Evolutionary conservation across 2,797 vertebrate genomes (phyloP).

Genomic region (Rhabdomys pumilio): DNA sequence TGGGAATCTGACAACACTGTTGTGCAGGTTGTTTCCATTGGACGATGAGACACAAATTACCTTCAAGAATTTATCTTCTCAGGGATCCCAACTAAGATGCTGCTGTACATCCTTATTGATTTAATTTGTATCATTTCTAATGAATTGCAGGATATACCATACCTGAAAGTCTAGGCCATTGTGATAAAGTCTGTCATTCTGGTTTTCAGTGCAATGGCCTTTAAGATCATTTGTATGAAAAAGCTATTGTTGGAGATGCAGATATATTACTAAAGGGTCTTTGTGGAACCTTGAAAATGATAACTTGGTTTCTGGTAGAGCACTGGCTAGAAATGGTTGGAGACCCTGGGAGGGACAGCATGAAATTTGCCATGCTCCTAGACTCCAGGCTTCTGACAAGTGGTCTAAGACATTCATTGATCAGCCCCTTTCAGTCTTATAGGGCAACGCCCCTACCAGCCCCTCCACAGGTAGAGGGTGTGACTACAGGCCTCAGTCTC

Average conservation of each 20-base stretch:
- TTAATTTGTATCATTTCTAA: conserved; percentile 74
- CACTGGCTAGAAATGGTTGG: no score
- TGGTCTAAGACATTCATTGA: no score
- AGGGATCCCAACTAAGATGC: background rate
- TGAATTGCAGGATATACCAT: conserved; percentile 87
- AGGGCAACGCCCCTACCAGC: no score
- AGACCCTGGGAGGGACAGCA: no score
- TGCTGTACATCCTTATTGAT: background rate
- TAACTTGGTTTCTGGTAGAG: no score
- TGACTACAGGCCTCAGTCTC: no score
- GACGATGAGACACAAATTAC: conserved; percentile 26
- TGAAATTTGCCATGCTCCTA: no score
- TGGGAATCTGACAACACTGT: background rate
- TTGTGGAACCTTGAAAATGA: no score
- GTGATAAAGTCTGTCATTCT: conserved; percentile 87
- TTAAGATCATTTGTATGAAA: conserved; percentile 88
- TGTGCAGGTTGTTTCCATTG: background rate
- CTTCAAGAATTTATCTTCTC: background rate
- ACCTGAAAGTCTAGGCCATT: conserved; percentile 82
- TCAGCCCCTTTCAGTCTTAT: no score
- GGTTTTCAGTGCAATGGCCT: conserved; percentile 82
- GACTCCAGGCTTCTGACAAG: no score
- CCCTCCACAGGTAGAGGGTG: no score
- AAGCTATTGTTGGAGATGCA: conserved; percentile 71
- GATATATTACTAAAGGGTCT: conserved; percentile 65